These are phyloP conservation scores for Calephelis nemesis DNA, from an alignment of 1,140 invertebrate species.

Conservation along the genomic window DNA sequence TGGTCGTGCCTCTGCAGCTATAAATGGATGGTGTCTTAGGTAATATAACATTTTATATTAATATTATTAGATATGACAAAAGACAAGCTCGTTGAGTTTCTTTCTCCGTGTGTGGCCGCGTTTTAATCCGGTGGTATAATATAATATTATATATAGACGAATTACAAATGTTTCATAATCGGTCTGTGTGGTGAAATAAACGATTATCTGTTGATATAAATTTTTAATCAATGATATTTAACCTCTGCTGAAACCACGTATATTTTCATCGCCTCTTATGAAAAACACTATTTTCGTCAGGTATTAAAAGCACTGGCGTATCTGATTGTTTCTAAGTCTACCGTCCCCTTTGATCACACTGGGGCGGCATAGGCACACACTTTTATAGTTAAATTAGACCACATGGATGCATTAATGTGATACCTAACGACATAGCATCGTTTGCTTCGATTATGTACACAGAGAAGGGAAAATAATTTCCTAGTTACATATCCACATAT, in stretches of 20 bases:
- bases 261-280: no score
- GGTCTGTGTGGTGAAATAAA: no score
- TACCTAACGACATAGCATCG: slow-evolving; percentile 22
- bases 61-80: no score
- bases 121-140: no score
- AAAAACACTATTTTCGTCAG: background rate
- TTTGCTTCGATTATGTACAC: slow-evolving; percentile 36
- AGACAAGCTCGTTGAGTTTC: no score
- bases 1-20: no score
- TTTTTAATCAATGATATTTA: background rate
- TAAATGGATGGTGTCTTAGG: no score
- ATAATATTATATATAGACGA: no score
- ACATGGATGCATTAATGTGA: slow-evolving; percentile 53
- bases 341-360: slow-evolving; percentile 48
- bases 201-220: no score
- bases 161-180: no score
- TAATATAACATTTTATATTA: no score
- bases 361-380: slow-evolving; percentile 48
- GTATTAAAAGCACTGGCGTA: background rate
- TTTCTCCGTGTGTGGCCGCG: no score
- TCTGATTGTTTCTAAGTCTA: slow-evolving; percentile 33
- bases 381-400: slow-evolving; percentile 62
- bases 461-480: slow-evolving; percentile 18
- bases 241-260: background rate
- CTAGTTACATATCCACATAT: slow-evolving; percentile 10